These are phyloP conservation scores for Xiphophorus maculatus DNA, from an alignment of 2,113 vertebrate genomes.

Conservation along the genomic window DNA sequence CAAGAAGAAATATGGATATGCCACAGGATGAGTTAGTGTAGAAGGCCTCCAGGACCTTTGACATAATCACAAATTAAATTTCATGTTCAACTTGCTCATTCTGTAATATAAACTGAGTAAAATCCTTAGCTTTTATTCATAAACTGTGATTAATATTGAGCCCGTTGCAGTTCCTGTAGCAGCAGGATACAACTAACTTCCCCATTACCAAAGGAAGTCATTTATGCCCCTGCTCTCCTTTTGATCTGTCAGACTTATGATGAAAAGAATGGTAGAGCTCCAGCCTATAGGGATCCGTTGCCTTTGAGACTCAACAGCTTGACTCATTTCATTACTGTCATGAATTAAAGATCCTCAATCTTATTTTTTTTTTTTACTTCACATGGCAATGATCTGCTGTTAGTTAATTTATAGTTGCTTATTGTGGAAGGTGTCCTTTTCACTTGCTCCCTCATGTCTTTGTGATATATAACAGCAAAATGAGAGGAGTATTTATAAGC, in stretches of 20 bases:
- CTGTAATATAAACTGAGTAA: not conserved
- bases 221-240: conserved; percentile 47
- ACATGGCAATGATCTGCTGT: conserved; percentile 50
- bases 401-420: conserved; percentile 63
- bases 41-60: not conserved
- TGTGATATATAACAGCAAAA: conserved; percentile 55
- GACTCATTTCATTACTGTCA: conserved; percentile 75
- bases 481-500: conserved; percentile 15
- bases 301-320: conserved; percentile 72
- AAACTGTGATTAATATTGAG: conserved; percentile 36
- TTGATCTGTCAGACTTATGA: conserved; percentile 57
- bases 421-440: conserved; percentile 55
- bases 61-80: not conserved
- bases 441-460: conserved; percentile 46
- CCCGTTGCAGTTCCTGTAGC: conserved; percentile 19
- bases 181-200: conserved; percentile 45
- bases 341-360: conserved; percentile 72
- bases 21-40: not conserved
- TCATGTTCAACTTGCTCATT: conserved; percentile 3
- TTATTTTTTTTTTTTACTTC: conserved; percentile 36
- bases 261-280: conserved; percentile 61
- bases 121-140: conserved; percentile 15
- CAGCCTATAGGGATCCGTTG: conserved; percentile 37
- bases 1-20: conserved; percentile 1
- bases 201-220: conserved; percentile 53